These are phyloP conservation scores for Sebastes schlegelii DNA, from an alignment of 2,113 vertebrate genomes.

Conservation along the genomic window DNA sequence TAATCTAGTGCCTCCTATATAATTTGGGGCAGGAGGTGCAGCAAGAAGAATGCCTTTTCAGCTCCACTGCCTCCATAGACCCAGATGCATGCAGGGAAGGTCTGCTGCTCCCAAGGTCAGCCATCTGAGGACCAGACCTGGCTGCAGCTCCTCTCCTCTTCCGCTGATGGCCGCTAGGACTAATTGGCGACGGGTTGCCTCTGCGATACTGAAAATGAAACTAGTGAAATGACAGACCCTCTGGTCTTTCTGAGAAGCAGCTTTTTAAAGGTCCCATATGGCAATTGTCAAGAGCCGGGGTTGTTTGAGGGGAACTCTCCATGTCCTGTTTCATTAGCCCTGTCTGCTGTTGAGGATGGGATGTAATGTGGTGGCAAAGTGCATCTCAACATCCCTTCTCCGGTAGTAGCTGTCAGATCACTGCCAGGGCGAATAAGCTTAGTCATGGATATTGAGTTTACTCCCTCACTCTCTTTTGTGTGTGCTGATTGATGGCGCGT, in stretches of 20 bases:
- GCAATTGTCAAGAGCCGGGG: slow-evolving; percentile 54
- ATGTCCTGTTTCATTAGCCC: slow-evolving; percentile 65
- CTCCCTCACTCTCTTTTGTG: slow-evolving; percentile 46
- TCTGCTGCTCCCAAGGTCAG: slow-evolving; percentile 65
- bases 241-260: slow-evolving; percentile 51
- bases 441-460: slow-evolving; percentile 50
- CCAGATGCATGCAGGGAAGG: slow-evolving; percentile 55
- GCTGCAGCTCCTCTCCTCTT: slow-evolving; percentile 50
- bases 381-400: slow-evolving; percentile 48
- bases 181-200: slow-evolving; percentile 69
- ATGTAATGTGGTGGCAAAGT: slow-evolving; percentile 68
- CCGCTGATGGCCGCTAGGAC: slow-evolving; percentile 54
- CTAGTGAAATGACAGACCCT: slow-evolving; percentile 63
- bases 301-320: slow-evolving; percentile 54
- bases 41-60: slow-evolving; percentile 49
- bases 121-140: slow-evolving; percentile 60
- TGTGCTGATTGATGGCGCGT: slow-evolving; percentile 56
- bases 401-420: slow-evolving; percentile 60
- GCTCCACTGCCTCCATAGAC: slow-evolving; percentile 59
- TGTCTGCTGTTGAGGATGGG: slow-evolving; percentile 62
- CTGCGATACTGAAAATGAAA: slow-evolving; percentile 57
- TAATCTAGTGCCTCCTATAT: slow-evolving; percentile 30
- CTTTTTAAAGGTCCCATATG: slow-evolving; percentile 71
- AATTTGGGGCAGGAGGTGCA: slow-evolving; percentile 57
- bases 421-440: slow-evolving; percentile 58